Conservation (phyloP, 2,113 vertebrate species). For the human region GRCh38 chr6:68562501-68563000, state of each 20-base stretch:
- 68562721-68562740: neutral
- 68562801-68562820: neutral
- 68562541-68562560: neutral
- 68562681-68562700: neutral
- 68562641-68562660: neutral
- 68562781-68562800: neutral
- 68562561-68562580: neutral
- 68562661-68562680: neutral
- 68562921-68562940: neutral
- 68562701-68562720: neutral
- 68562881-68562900: neutral
- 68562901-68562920: neutral
- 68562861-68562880: neutral
- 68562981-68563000: neutral
- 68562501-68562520: neutral
- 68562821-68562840: neutral
- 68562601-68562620: neutral
- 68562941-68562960: neutral
- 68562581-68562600: neutral
- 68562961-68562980: neutral
- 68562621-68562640: neutral
- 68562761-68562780: neutral
- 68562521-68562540: neutral
- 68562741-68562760: neutral
- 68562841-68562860: conserved; percentile 3